phyloP scores from a whole-genome alignment of 2,888 invertebrate genomes.

The Harpalus rufipes region DNA sequence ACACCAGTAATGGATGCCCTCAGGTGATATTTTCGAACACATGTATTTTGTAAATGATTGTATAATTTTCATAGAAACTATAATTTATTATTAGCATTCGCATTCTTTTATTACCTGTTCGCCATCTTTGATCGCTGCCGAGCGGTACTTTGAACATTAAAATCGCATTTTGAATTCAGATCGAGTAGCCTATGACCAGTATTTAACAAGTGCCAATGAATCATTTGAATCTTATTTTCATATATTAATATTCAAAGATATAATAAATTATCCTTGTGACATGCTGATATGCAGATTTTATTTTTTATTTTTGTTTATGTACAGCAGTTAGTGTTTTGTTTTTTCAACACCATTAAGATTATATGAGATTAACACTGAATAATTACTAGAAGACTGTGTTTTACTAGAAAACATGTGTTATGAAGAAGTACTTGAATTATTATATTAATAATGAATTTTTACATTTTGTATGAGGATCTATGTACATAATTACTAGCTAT shows the following conservation, averaged over 20 bases:
- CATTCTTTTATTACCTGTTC: neutral
- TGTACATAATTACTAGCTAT: too few species aligned
- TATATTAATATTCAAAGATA: conserved; percentile 3
- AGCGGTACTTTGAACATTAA: neutral
- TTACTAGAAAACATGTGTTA: neutral
- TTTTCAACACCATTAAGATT: neutral
- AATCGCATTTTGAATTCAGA: conserved; percentile 30
- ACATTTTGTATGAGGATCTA: too few species aligned
- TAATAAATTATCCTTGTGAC: neutral
- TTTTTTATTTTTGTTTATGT: neutral
- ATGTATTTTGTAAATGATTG: neutral
- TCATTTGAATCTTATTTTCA: neutral
- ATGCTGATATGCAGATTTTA: neutral
- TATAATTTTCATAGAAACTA: neutral
- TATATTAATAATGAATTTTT: neutral
- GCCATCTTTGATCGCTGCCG: neutral
- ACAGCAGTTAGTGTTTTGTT: neutral
- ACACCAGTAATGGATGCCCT: too few species aligned
- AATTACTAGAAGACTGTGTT: neutral
- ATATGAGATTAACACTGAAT: neutral
- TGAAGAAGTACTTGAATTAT: neutral
- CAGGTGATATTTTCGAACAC: too few species aligned
- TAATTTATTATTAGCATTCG: neutral
- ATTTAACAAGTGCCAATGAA: conserved; percentile 4
- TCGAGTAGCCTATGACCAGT: conserved; percentile 24